phyloP scores from a whole-genome alignment of 2,113 vertebrate genomes.

The Catharus fuscescens region DNA sequence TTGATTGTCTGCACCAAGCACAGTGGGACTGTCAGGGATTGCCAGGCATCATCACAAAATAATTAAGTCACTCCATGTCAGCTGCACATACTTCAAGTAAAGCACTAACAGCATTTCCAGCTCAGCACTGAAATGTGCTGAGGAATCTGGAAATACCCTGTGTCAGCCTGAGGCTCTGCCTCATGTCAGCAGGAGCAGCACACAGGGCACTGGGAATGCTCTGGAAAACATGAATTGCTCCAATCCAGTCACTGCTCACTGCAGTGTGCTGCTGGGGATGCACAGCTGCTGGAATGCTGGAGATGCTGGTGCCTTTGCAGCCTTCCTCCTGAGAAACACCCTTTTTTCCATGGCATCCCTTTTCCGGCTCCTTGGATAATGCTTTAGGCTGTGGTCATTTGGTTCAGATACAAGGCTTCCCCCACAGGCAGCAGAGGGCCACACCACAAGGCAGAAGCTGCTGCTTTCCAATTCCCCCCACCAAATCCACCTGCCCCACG shows the following conservation, averaged over 20 bases:
- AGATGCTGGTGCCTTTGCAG: neutral
- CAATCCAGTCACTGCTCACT: neutral
- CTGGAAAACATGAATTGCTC: neutral
- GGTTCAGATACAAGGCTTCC: neutral
- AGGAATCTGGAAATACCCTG: neutral
- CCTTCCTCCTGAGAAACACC: neutral
- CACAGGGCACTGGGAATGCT: neutral
- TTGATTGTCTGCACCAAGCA: neutral
- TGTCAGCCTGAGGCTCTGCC: neutral
- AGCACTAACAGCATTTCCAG: neutral
- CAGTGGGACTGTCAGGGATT: neutral
- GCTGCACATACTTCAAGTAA: neutral
- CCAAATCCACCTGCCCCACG: fast-evolving
- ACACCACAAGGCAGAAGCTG: neutral
- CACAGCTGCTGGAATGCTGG: fast-evolving
- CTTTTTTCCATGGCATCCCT: neutral
- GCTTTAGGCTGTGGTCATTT: neutral
- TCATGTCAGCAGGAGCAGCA: neutral
- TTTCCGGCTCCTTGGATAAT: fast-evolving
- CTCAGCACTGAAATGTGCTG: neutral
- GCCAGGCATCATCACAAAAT: neutral
- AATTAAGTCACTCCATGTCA: neutral
- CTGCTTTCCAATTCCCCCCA: neutral
- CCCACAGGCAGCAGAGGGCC: neutral
- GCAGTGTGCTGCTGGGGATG: neutral